phyloP scores from a whole-genome alignment of 1,140 invertebrate genomes.

The Heliconius hewitsoni region DNA sequence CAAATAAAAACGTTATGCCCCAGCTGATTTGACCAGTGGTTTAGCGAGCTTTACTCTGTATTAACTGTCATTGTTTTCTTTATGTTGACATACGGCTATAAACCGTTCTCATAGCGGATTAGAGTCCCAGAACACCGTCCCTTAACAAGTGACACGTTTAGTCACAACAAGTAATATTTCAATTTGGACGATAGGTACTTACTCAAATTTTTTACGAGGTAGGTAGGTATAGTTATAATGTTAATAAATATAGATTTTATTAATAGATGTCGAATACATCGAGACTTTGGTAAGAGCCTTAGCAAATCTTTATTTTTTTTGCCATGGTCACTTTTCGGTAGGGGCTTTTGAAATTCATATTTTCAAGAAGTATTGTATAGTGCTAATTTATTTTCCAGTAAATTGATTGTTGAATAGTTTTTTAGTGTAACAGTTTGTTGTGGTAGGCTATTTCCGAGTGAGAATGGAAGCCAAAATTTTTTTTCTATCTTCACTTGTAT shows the following conservation, averaged over 20 bases:
- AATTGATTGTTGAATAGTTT: too few relatives aligned
- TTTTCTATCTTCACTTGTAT: too few relatives aligned
- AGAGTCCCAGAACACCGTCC: slow-evolving; percentile 17
- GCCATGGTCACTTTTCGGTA: too few relatives aligned
- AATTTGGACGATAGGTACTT: neutral
- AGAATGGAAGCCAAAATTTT: too few relatives aligned
- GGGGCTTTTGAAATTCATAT: too few relatives aligned
- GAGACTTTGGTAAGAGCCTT: too few relatives aligned
- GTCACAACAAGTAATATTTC: slow-evolving; percentile 22
- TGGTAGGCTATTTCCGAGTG: too few relatives aligned
- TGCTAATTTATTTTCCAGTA: too few relatives aligned
- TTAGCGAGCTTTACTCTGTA: slow-evolving; percentile 19
- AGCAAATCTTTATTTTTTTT: too few relatives aligned
- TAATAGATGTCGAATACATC: too few relatives aligned
- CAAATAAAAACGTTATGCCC: slow-evolving; percentile 15
- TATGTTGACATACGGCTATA: slow-evolving; percentile 31
- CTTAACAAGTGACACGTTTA: slow-evolving; percentile 19
- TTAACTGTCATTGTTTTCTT: slow-evolving; percentile 33
- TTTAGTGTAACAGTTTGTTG: too few relatives aligned
- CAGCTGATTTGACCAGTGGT: slow-evolving; percentile 28
- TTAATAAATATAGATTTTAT: neutral
- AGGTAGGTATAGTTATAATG: neutral
- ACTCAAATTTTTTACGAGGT: neutral
- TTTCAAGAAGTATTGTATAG: too few relatives aligned
- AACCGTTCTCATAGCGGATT: slow-evolving; percentile 25